Base-by-base conservation (phyloP, 2,113 vertebrate genomes). In the Gobius niger region DNA sequence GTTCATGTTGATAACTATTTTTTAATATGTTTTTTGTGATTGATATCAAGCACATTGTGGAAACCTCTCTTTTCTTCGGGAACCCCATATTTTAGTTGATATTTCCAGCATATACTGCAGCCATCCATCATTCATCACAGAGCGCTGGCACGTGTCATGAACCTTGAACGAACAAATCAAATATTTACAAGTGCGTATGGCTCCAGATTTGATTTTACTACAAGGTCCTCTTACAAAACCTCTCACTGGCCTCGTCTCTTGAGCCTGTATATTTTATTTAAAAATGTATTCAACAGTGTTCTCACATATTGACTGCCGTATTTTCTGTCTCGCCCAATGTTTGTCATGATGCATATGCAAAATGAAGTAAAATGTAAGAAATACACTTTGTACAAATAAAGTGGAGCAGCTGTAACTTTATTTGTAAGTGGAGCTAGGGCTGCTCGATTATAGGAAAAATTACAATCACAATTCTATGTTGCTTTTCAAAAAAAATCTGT, bases 161-260 rank as follows among this genome's bases (percentile, higher is more conserved):
- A 63, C 73, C 47, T 52, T 65, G 68, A 76, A 73, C 67, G 76
- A 65, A 54, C 62, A 80, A 81, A 75, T 74, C 65, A 78, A 82
- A 76, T 15, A n/a, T 84, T 82, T 68, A 76, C 71, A 74, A 42
- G 18, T 57, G 54, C 46, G 15, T 9, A 68, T 63, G 44, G 19
- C 12, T 77, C 52, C 67, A n/a, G 44, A 42, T 77, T 70, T 67
- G 61, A 76, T 63, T 70, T 19, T 2, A 18, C 56, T 47, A 44
- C 41, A 44, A 65, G 18, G 71, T 71, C 53, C 44, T 64, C n/a
- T 63, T 13, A 47, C 24, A 69, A 47, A 7, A 41, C 40, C 5
- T 74, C 65, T 64, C 50, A 46, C 2, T 68, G 54, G 57, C 42
- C 68, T 73, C 61, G 24, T 60, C 52, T 18, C n/a, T 64, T 3